phyloP scores from a whole-genome alignment of 2,797 vertebrate species.

The Acipenser transmontanus region DNA sequence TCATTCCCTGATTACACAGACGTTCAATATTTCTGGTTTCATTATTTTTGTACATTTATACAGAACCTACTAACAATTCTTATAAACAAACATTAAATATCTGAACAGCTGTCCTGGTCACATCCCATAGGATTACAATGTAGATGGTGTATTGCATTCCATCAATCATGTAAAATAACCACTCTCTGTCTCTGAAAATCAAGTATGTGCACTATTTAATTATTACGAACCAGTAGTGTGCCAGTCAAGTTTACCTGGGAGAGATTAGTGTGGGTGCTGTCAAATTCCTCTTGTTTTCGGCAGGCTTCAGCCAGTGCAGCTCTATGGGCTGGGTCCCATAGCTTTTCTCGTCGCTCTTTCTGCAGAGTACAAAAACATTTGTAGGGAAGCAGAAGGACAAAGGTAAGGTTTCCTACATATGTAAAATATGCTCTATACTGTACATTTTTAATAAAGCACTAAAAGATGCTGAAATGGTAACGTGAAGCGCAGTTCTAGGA shows the following conservation, averaged over 20 bases:
- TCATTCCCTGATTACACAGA: not conserved
- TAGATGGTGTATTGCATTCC: too few relatives aligned
- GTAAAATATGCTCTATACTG: too few relatives aligned
- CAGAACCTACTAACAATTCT: not conserved
- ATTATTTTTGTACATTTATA: not conserved
- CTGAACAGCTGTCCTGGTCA: too few relatives aligned
- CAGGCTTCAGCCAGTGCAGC: slow-evolving; percentile 82
- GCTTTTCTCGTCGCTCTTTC: slow-evolving; percentile 96
- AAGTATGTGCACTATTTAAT: not conserved
- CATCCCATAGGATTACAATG: too few relatives aligned
- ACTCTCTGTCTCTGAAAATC: not conserved
- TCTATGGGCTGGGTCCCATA: slow-evolving; percentile 90
- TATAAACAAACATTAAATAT: not conserved
- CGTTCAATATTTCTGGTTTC: not conserved
- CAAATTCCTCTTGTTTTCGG: slow-evolving; percentile 85
- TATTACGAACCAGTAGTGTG: not conserved
- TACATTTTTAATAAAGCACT: too few relatives aligned
- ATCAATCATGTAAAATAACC: not conserved
- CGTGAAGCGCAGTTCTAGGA: too few relatives aligned
- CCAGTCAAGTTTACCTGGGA: slow-evolving; percentile 67
- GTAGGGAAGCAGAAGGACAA: too few relatives aligned
- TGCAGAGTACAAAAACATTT: slow-evolving; percentile 31
- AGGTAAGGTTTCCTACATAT: too few relatives aligned
- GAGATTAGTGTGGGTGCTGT: slow-evolving; percentile 68
- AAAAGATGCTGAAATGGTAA: too few relatives aligned